phyloP scores from a whole-genome alignment of 1,140 invertebrate species.

The Steinernema feltiae region DNA sequence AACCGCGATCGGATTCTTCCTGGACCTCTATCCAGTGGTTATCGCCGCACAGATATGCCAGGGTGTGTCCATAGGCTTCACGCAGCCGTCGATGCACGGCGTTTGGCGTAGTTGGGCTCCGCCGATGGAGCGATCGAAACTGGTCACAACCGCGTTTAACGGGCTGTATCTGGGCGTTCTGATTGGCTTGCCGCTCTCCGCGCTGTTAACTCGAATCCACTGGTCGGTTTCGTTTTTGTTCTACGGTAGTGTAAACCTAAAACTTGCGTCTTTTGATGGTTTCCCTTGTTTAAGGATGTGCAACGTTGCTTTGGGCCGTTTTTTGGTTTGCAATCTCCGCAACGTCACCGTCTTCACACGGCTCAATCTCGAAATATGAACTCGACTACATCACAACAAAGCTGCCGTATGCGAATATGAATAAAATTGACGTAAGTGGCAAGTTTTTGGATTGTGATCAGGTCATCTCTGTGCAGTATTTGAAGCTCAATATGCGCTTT shows the following conservation, averaged over 20 bases:
- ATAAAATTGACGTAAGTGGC: constrained; percentile 26
- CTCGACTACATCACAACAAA: constrained; percentile 88
- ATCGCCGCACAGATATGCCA: constrained; percentile 79
- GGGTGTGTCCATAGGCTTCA: constrained; percentile 84
- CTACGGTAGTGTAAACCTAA: constrained; percentile 67
- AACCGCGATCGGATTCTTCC: constrained; percentile 64
- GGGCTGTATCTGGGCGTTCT: constrained; percentile 90
- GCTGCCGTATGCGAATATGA: constrained; percentile 65
- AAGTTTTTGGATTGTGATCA: too few species aligned
- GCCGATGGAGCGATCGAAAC: too few species aligned
- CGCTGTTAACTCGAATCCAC: constrained; percentile 62
- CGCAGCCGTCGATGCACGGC: constrained; percentile 95
- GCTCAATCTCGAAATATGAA: constrained; percentile 80
- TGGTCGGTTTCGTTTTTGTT: constrained; percentile 94
- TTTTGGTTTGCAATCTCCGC: constrained; percentile 84
- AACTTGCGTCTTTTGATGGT: background rate
- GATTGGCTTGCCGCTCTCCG: constrained; percentile 77
- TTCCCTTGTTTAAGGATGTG: background rate
- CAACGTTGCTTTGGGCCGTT: constrained; percentile 70
- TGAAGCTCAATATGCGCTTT: background rate
- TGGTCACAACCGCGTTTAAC: constrained; percentile 77
- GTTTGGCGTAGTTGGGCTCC: constrained; percentile 98
- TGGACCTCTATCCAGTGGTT: constrained; percentile 66
- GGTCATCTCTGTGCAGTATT: too few species aligned
- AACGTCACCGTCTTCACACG: constrained; percentile 83